phyloP scores from a whole-genome alignment of 2,797 vertebrate species.

The Phataginus tricuspis region DNA sequence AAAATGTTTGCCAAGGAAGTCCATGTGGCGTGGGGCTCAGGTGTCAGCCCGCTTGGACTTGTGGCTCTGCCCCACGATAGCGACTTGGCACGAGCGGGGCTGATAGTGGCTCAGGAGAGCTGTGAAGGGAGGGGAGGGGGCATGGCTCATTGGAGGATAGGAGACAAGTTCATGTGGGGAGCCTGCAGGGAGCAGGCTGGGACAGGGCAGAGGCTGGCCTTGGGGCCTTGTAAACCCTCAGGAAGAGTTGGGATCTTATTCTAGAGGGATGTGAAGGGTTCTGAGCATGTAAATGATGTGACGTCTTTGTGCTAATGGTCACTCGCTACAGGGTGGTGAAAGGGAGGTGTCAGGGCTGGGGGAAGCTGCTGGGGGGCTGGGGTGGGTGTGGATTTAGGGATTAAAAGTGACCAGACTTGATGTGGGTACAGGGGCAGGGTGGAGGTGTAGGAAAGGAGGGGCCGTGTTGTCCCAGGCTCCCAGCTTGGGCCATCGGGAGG shows the following conservation, averaged over 20 bases:
- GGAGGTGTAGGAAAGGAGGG: too few species aligned
- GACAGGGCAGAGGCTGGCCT: not conserved
- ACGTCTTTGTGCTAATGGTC: not conserved
- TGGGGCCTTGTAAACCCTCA: not conserved
- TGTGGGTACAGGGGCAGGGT: not conserved
- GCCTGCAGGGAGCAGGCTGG: not conserved
- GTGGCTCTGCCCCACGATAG: not conserved
- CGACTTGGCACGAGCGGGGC: accelerated
- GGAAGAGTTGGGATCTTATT: not conserved
- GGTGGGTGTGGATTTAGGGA: not conserved
- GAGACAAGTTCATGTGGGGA: too few species aligned
- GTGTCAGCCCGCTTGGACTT: accelerated
- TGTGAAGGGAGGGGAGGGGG: too few species aligned
- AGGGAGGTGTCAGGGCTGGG: too few species aligned
- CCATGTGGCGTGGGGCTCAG: accelerated
- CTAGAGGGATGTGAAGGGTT: not conserved
- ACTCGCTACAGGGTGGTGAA: not conserved
- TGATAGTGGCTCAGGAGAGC: not conserved
- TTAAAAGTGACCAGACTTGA: too few species aligned
- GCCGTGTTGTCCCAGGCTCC: not conserved
- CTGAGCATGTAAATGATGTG: not conserved
- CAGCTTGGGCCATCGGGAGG: not conserved
- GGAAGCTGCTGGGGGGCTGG: accelerated
- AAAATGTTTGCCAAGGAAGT: not conserved
- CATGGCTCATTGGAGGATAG: not conserved